Evolutionary conservation across 2,888 invertebrate species (phyloP), one percentile per base, ranked within the genome.

Genomic region (Osedax frankpressi): DNA sequence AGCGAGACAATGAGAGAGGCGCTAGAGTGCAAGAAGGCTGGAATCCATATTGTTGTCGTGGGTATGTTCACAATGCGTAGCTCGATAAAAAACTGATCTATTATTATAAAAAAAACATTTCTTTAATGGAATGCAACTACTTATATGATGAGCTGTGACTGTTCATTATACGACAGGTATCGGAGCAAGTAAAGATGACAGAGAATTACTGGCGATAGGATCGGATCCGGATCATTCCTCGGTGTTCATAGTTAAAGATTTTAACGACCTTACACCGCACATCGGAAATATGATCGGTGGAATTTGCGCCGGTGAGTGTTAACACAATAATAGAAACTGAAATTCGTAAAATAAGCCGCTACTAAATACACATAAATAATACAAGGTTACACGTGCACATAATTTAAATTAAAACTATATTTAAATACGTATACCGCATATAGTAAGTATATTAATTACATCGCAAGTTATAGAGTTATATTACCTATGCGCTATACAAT

Each of bases 271-370:
- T 28, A 74, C 75, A 3, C 76, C 77, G 59, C 75, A 81, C 62
- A 78, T 80, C 29, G 75, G 78, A 3, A 75, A 78, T 44, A 76
- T 83, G 62, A 78, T 82, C 24, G 76, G 76, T 2, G 80, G 81
- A 11, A 76, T 82, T 1, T 83, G 83, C 74, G 79, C 80, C 77
- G 80, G 83, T 83, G 75, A 74, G n/a, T n/a, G n/a, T n/a, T n/a
- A n/a, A n/a, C n/a, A n/a, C n/a, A n/a, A n/a, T n/a, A n/a, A n/a
- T n/a, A n/a, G n/a, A n/a, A n/a, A n/a, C n/a, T n/a, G n/a, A n/a
- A n/a, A n/a, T n/a, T n/a, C n/a, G n/a, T n/a, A n/a, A n/a, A n/a
- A n/a, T n/a, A n/a, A n/a, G n/a, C n/a, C n/a, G n/a, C n/a, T n/a
- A n/a, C n/a, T n/a, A n/a, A n/a, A n/a, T n/a, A n/a, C n/a, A n/a